Evolutionary conservation across 2,888 invertebrate genomes (phyloP).

Genomic region (Calameuta filiformis): DNA sequence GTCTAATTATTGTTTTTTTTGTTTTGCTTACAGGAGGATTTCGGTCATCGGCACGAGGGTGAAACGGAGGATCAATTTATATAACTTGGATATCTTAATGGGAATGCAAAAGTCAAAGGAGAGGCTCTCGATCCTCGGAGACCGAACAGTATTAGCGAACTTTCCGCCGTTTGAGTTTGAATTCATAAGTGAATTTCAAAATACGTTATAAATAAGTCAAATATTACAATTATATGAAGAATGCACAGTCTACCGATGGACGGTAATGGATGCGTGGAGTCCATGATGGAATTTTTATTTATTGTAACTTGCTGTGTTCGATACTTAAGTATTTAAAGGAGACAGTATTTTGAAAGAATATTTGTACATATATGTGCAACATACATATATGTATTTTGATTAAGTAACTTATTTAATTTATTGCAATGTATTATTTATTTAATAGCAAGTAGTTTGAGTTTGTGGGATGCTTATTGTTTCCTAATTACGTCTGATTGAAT

Average conservation of each 20-base stretch:
- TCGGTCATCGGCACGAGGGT: slow-evolving; percentile 29
- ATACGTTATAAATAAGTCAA: slow-evolving; percentile 7
- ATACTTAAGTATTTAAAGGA: slow-evolving; percentile 6
- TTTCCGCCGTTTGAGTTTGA: slow-evolving; percentile 47
- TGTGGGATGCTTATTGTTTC: too few species aligned
- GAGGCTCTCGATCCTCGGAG: slow-evolving; percentile 35
- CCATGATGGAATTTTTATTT: background rate
- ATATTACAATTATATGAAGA: background rate
- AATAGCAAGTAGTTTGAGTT: too few species aligned
- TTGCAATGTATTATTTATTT: background rate
- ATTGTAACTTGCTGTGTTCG: slow-evolving; percentile 8
- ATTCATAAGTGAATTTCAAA: slow-evolving; percentile 31
- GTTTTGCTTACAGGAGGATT: slow-evolving; percentile 39
- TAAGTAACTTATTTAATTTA: slow-evolving; percentile 22
- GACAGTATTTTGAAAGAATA: slow-evolving; percentile 15
- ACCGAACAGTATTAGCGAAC: slow-evolving; percentile 52
- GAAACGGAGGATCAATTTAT: slow-evolving; percentile 35
- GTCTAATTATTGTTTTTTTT: slow-evolving; percentile 21
- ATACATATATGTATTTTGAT: background rate
- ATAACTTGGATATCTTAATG: slow-evolving; percentile 34
- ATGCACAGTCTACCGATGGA: background rate
- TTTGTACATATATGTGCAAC: slow-evolving; percentile 1
- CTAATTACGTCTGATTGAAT: too few species aligned
- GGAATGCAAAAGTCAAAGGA: slow-evolving; percentile 18
- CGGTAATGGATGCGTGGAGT: background rate